Evolutionary conservation across 2,797 vertebrate species (phyloP).

Genomic region (Phalanger gymnotis): DNA sequence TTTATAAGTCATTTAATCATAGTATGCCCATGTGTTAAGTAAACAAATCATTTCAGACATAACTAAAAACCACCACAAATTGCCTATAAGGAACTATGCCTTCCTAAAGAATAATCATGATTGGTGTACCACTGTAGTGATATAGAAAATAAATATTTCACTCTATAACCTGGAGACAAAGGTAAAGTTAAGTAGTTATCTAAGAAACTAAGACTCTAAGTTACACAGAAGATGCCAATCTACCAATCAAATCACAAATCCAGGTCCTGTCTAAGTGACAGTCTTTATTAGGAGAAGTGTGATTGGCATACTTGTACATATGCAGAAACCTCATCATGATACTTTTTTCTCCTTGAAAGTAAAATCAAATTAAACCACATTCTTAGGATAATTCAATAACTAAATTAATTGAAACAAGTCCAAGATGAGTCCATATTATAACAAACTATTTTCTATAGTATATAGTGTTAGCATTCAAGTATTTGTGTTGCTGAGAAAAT

Average conservation of each 20-base stretch:
- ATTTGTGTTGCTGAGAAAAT: not conserved
- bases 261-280: not conserved
- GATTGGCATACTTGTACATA: not conserved
- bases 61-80: slow-evolving; percentile 1
- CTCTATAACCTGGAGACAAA: not conserved
- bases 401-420: not conserved
- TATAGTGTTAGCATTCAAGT: not conserved
- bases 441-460: not conserved
- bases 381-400: slow-evolving; percentile 7
- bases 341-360: slow-evolving; percentile 32
- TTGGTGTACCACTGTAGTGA: not conserved
- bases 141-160: not conserved
- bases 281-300: not conserved
- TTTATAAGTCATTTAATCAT: slow-evolving; percentile 22
- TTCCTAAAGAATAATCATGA: not conserved
- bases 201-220: not conserved
- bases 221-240: not conserved
- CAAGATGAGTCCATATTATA: not conserved
- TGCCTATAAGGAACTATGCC: not conserved
- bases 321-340: not conserved
- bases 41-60: slow-evolving; percentile 13
- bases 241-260: not conserved
- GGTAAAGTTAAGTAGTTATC: not conserved
- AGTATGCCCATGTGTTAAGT: not conserved
- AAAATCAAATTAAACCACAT: not conserved